phyloP scores from a whole-genome alignment of 2,888 invertebrate species.

The Hoplodrina ambigua region DNA sequence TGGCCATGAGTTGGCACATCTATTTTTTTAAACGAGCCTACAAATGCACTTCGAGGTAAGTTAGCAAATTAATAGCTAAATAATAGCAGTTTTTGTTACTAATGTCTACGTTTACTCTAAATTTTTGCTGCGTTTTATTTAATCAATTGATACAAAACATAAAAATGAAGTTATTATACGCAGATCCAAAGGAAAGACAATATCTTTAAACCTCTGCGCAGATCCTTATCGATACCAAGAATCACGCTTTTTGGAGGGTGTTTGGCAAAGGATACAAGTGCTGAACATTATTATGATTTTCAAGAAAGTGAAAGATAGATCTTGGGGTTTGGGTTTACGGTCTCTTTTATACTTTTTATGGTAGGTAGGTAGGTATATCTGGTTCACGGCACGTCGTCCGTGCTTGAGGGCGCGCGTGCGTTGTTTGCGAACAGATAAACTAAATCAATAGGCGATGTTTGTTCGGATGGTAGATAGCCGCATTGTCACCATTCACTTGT shows the following conservation, averaged over 20 bases:
- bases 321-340: constrained; percentile 18
- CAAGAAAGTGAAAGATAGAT: constrained; percentile 51
- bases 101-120: constrained; percentile 38
- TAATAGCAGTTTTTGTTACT: constrained; percentile 68
- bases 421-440: constrained; percentile 84
- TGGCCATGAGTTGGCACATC: constrained; percentile 68
- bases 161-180: constrained; percentile 42
- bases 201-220: neutral
- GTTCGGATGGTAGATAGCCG: constrained; percentile 78
- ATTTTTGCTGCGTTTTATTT: constrained; percentile 22
- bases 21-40: constrained; percentile 58
- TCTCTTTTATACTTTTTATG: constrained; percentile 9
- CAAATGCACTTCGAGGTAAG: constrained; percentile 69
- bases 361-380: constrained; percentile 30
- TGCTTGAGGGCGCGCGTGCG: constrained; percentile 66
- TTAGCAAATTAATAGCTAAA: constrained; percentile 68
- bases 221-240: constrained; percentile 52
- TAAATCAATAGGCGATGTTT: constrained; percentile 86
- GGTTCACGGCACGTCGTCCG: constrained; percentile 46
- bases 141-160: constrained; percentile 15
- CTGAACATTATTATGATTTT: constrained; percentile 46
- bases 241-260: constrained; percentile 48
- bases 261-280: constrained; percentile 41
- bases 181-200: no score
- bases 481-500: constrained; percentile 80